Conservation (phyloP, 92 coral and sea anemone genomes). For the Zoanthus gigantus region DNA sequence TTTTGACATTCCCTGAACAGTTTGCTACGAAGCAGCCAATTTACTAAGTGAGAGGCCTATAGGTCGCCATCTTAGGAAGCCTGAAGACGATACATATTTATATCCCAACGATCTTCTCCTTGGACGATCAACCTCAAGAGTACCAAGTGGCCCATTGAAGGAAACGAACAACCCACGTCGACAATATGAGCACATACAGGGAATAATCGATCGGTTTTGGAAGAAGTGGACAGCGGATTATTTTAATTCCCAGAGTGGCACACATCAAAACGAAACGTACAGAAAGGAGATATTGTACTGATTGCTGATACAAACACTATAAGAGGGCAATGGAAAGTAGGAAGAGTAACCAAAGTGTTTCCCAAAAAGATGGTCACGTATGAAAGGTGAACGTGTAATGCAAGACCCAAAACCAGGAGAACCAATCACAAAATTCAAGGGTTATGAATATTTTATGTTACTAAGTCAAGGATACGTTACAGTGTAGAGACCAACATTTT, state of each 20-base stretch:
- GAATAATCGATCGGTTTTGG: not conserved
- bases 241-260: not conserved
- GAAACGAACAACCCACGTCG: not conserved
- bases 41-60: conserved; percentile 67
- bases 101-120: conserved; percentile 26
- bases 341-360: not conserved
- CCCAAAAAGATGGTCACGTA: not conserved
- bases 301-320: not conserved
- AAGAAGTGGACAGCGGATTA: not conserved
- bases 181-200: not conserved
- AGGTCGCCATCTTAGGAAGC: conserved; percentile 51
- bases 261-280: not conserved
- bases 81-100: conserved; percentile 51
- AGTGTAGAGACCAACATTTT: not conserved
- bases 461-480: not conserved
- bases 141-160: conserved; percentile 44
- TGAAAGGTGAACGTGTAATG: not conserved
- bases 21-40: conserved; percentile 63
- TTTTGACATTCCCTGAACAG: conserved; percentile 55
- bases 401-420: not conserved
- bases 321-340: not conserved
- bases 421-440: not conserved
- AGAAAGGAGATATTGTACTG: not conserved
- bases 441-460: not conserved
- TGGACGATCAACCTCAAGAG: conserved; percentile 45